Base-by-base conservation (phyloP, 2,113 vertebrate species). In the Equus quagga region DNA sequence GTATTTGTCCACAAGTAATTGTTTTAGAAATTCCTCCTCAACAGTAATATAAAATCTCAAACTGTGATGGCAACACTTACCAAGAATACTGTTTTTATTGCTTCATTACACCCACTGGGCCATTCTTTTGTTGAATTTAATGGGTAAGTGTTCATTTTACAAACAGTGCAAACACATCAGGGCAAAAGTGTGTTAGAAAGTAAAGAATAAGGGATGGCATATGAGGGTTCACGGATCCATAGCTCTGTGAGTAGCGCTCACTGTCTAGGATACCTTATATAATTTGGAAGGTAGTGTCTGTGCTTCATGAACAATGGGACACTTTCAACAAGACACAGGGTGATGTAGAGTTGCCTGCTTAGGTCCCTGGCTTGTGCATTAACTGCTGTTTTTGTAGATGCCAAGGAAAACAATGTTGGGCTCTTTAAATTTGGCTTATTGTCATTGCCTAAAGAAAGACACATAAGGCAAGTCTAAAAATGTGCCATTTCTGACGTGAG, bases 121-220 rank as follows among this genome's bases (percentile, higher is more conserved):
- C 89, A 94, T 94, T 98, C 36, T 98, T 98, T 98, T 82, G 56
- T 95, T 97, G 93, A 96, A 97, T 97, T 98, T 98, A 98, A 97
- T 98, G 60, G 81, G 86, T 96, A 97, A 83, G 31, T 97, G 89
- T 98, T 98, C 15, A 89, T 98, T 98, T 98, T 96, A 97, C 73
- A 96, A 97, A 94, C 86, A 98, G 79, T 85, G 76, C 88, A 98
- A 98, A 96, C 92, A 97, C 49, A 97, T 98, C 65, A 81, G 95
- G 51, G 94, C 96, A 96, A 97, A 98, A 97, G 62, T 69, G 44
- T 95, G 67, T 95, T 98, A 23, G 91, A 78, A 79, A 96, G 92
- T 76, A 84, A 98, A 97, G 82, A 87, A 91, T 95, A 97, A 78
- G 98, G 98, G 97, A 98, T 98, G 97, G 96, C 36, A 17, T 21